Conservation (phyloP, 2,888 invertebrate species). For the Byasa hedistus region DNA sequence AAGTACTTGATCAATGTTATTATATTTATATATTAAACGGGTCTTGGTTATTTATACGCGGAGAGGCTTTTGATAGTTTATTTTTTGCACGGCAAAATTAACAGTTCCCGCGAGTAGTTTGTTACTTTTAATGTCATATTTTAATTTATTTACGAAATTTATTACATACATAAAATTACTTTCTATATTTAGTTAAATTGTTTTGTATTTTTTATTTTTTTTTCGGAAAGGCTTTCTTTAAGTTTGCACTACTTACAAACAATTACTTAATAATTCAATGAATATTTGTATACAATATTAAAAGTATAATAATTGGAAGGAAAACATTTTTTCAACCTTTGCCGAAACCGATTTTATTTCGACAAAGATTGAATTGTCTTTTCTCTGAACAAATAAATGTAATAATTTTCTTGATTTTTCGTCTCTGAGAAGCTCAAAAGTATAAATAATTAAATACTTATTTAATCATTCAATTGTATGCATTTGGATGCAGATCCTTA, state of each 20-base stretch:
- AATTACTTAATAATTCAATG: background rate
- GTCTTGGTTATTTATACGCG: no score
- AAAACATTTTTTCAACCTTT: slow-evolving; percentile 4
- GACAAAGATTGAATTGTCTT: background rate
- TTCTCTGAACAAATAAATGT: background rate
- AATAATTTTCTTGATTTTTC: background rate
- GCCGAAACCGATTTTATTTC: background rate
- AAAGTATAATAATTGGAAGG: background rate
- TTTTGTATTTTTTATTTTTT: no score
- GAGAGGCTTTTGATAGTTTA: no score
- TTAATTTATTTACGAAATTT: no score
- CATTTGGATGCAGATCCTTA: slow-evolving; percentile 22
- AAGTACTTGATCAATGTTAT: background rate
- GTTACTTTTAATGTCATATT: no score
- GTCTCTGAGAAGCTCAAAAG: slow-evolving; percentile 40
- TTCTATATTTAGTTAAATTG: no score
- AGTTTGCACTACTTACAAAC: background rate
- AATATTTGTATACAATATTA: background rate
- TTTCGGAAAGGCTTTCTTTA: background rate
- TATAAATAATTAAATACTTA: slow-evolving; percentile 13
- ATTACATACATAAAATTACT: no score
- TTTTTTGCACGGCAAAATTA: no score
- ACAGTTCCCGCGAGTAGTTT: no score
- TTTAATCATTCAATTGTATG: background rate
- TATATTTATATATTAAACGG: no score